These are phyloP conservation scores for Melikaiella ostensackeni DNA, from an alignment of 2,888 invertebrate species.

Conservation along the genomic window DNA sequence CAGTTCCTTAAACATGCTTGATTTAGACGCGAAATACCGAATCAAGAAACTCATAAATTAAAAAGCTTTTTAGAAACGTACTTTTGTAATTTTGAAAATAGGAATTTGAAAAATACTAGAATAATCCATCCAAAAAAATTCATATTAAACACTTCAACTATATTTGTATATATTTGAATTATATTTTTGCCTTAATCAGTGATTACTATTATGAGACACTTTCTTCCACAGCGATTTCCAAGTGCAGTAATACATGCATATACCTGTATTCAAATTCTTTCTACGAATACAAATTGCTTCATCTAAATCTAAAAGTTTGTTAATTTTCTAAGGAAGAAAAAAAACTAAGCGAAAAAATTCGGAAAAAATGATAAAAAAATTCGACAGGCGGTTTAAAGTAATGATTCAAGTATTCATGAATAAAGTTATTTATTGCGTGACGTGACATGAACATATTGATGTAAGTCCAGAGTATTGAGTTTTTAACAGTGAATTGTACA, in stretches of 20 bases:
- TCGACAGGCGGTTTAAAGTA: not conserved
- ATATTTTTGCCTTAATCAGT: too few species aligned
- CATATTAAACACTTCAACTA: too few species aligned
- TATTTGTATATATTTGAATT: too few species aligned
- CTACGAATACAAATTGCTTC: not conserved
- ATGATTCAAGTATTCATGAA: slow-evolving; percentile 19
- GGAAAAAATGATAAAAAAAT: not conserved
- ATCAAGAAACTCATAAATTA: not conserved
- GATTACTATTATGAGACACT: too few species aligned
- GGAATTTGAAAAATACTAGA: too few species aligned
- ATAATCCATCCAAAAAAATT: too few species aligned
- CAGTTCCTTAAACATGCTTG: not conserved
- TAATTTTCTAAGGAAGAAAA: not conserved
- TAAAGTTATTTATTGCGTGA: slow-evolving; percentile 33
- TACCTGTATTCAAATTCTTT: not conserved
- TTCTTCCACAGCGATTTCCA: not conserved
- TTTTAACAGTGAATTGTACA: slow-evolving; percentile 33
- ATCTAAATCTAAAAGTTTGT: not conserved
- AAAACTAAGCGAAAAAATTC: not conserved
- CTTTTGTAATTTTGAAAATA: not conserved
- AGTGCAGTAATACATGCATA: not conserved
- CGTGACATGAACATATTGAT: slow-evolving; percentile 21
- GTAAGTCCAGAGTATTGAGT: slow-evolving; percentile 15
- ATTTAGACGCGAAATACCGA: not conserved
- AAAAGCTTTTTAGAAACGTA: not conserved